Conservation (phyloP, 2,888 invertebrate genomes). For the Pyrgus malvae region DNA sequence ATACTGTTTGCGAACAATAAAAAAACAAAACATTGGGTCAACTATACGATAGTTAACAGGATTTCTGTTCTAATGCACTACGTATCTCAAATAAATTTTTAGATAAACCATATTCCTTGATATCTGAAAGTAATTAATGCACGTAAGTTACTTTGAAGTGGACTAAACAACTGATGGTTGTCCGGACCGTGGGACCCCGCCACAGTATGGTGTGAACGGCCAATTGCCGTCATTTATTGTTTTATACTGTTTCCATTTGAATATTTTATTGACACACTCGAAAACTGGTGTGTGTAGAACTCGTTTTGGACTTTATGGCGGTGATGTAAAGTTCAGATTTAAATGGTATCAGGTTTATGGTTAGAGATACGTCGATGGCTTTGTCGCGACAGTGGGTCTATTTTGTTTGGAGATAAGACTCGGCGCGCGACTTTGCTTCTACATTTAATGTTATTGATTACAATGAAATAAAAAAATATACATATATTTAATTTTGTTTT, state of each 20-base stretch:
- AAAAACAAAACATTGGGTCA: too few relatives aligned
- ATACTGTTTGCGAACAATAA: too few relatives aligned
- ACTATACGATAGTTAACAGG: too few relatives aligned
- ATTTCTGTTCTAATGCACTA: background rate
- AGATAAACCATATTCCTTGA: constrained; percentile 28
- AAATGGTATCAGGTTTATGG: background rate
- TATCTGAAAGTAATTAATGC: constrained; percentile 39
- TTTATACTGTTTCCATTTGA: constrained; percentile 50
- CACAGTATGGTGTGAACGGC: constrained; percentile 62
- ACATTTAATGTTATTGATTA: background rate
- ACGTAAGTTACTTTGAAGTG: constrained; percentile 47
- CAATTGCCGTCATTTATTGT: constrained; percentile 67
- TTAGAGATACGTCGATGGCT: constrained; percentile 9
- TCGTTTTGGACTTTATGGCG: constrained; percentile 10
- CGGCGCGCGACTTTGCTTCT: background rate
- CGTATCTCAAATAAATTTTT: constrained; percentile 1
- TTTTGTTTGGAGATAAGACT: background rate
- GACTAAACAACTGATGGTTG: constrained; percentile 43
- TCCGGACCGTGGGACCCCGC: constrained; percentile 57
- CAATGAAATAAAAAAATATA: too few relatives aligned
- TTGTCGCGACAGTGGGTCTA: constrained; percentile 22
- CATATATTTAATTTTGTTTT: too few relatives aligned
- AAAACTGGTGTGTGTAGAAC: constrained; percentile 26
- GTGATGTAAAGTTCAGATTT: background rate
- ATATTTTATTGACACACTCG: constrained; percentile 61